Evolutionary conservation across 1,140 invertebrate genomes (phyloP).

Genomic region (Zaprionus kolodkinae): DNA sequence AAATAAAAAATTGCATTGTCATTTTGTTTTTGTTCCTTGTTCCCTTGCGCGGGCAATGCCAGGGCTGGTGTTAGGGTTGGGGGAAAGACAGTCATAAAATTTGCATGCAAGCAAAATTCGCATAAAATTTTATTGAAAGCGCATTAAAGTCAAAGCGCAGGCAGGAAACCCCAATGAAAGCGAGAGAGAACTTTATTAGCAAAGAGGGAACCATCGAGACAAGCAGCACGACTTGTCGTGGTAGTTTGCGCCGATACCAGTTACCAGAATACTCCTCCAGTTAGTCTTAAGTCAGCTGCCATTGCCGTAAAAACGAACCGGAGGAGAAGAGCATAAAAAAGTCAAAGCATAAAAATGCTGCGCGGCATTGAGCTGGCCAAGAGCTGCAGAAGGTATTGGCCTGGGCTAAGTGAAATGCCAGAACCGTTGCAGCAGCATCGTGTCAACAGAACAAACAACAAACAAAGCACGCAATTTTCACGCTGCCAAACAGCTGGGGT

Average conservation of each 20-base stretch:
- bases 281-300: slow-evolving; percentile 73
- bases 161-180: slow-evolving; percentile 61
- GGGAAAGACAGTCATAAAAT: slow-evolving; percentile 60
- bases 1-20: slow-evolving; percentile 61
- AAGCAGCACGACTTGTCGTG: slow-evolving; percentile 20
- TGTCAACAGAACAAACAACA: slow-evolving; percentile 73
- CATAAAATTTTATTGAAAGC: slow-evolving; percentile 78
- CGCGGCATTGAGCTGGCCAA: slow-evolving; percentile 46
- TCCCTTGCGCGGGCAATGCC: no score
- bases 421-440: slow-evolving; percentile 14
- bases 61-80: no score
- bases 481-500: slow-evolving; percentile 68
- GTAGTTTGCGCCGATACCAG: slow-evolving; percentile 12
- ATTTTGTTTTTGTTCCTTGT: slow-evolving; percentile 46
- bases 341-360: slow-evolving; percentile 75
- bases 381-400: slow-evolving; percentile 60
- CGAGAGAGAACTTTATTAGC: slow-evolving; percentile 74
- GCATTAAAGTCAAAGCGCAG: slow-evolving; percentile 70
- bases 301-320: slow-evolving; percentile 64
- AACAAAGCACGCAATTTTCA: slow-evolving; percentile 72
- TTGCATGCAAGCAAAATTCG: slow-evolving; percentile 75
- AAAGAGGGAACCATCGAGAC: slow-evolving; percentile 58
- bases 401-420: slow-evolving; percentile 64
- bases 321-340: slow-evolving; percentile 65
- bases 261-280: slow-evolving; percentile 29